These are phyloP conservation scores for Myotis yumanensis DNA, from an alignment of 2,113 vertebrate species.

Conservation along the genomic window DNA sequence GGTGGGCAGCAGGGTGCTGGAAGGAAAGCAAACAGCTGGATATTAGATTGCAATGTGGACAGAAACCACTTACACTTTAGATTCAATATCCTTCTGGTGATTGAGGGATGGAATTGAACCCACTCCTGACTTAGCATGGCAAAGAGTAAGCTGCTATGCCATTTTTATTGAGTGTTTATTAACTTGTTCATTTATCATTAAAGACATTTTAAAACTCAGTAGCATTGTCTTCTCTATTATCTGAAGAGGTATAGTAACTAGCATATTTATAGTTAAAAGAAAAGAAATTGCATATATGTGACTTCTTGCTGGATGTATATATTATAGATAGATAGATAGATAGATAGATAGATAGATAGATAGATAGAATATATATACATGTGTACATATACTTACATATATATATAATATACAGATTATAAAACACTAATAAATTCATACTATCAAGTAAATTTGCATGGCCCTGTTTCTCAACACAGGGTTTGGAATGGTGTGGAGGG, in stretches of 20 bases:
- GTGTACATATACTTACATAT: not conserved
- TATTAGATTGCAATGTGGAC: constrained; percentile 71
- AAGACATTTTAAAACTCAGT: not conserved
- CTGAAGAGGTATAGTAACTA: constrained; percentile 14
- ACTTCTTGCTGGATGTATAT: not conserved
- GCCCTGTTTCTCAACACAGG: not conserved
- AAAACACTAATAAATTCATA: constrained; percentile 40
- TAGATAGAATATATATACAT: not conserved
- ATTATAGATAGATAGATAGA: no score
- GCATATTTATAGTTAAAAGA: constrained; percentile 18
- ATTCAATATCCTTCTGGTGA: constrained; percentile 62
- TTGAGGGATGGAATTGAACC: constrained; percentile 41
- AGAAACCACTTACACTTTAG: constrained; percentile 63
- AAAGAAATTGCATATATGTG: not conserved
- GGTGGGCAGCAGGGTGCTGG: constrained; percentile 47
- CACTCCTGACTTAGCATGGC: not conserved
- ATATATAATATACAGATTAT: not conserved
- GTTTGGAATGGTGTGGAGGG: not conserved
- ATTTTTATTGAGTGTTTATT: constrained; percentile 40
- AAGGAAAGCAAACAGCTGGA: constrained; percentile 67
- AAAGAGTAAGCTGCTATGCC: constrained; percentile 36
- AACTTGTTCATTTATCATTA: constrained; percentile 41
- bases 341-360: no score
- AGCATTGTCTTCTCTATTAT: constrained; percentile 3
- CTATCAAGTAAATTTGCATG: not conserved